Percentiles rank a stretch among this genome's conserved stretches.
phyloP scores from a whole-genome alignment of 2,113 vertebrate genomes.

The Campylorhamphus procurvoides region DNA sequence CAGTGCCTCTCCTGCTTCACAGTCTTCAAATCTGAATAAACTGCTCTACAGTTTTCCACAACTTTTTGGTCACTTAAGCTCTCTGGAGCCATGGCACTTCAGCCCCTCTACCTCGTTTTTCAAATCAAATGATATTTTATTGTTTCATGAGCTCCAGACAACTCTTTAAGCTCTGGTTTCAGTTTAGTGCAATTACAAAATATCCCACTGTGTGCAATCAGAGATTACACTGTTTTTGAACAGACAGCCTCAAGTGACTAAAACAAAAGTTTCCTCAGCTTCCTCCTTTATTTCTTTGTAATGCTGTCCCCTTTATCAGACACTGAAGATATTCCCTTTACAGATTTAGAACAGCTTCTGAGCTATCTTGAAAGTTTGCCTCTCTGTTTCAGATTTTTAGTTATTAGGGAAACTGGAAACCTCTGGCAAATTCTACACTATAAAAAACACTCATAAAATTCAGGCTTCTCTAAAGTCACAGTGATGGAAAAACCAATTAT shows the following conservation, averaged over 20 bases:
- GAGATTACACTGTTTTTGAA: not conserved
- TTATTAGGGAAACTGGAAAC: not conserved
- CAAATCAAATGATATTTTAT: not conserved
- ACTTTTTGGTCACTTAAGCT: not conserved
- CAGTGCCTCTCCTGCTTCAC: not conserved
- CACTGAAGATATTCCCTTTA: not conserved
- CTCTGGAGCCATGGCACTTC: not conserved
- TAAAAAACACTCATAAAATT: not conserved
- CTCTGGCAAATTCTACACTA: not conserved
- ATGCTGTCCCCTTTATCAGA: not conserved
- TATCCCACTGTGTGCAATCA: not conserved
- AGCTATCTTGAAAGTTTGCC: not conserved
- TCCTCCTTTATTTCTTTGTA: not conserved
- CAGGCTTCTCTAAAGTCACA: not conserved
- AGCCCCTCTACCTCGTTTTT: not conserved
- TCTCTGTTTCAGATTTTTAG: not conserved
- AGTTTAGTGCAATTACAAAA: not conserved
- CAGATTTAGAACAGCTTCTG: not conserved
- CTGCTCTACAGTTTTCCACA: not conserved
- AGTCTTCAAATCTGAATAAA: not conserved
- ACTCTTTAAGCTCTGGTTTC: not conserved
- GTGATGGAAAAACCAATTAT: not conserved
- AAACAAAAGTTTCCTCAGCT: not conserved
- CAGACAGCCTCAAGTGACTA: not conserved
- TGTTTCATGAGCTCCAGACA: not conserved